Base-by-base conservation (phyloP, 2,113 vertebrate genomes). In the Suricata suricatta region DNA sequence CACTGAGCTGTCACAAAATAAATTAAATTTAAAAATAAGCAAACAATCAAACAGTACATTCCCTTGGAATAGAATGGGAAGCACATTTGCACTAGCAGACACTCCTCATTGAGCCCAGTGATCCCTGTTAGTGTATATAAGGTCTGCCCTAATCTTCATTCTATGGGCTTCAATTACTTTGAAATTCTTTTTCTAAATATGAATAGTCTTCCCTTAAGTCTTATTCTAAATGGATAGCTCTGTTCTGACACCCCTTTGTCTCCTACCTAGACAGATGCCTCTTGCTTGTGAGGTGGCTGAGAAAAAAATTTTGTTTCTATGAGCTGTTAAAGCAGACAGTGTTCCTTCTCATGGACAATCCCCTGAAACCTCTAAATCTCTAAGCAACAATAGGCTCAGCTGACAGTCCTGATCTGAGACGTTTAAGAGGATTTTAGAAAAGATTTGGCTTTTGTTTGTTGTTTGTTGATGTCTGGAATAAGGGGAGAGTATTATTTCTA, bases 361-460 rank as follows among this genome's bases (percentile, higher is more conserved):
- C 93, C 93, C n/a, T 83, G 95, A 96, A 97, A 81, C 66, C 86
- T 95, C 33, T 89, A 92, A 98, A 81, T 95, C 97, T 97, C 97
- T 80, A 84, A 97, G 57, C 88, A 90, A 96, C 95, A 97, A 95
- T 71, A 93, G 94, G 83, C 88, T 50, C 94, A 88, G 80, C 57
- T 95, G 95, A 94, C 94, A 94, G 90, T 90, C 80, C 71, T 88
- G 89, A 96, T 96, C 92, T 88, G 94, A 96, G 94, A 94, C 4
- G 0, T 96, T 96, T 90, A 95, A 97, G 94, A 96, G 92, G 92
- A 96, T 96, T 98, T 98, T 76, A 93, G 79, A 90, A 95, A 95
- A 97, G 96, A 96, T 90, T 81, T 95, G 90, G 74, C 87, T 97
- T 97, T 96, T 98, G 89, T 97, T 97, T 92, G 93, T 71, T 97